phyloP scores from a whole-genome alignment of 2,888 invertebrate species.

The Drosophila eohydei region DNA sequence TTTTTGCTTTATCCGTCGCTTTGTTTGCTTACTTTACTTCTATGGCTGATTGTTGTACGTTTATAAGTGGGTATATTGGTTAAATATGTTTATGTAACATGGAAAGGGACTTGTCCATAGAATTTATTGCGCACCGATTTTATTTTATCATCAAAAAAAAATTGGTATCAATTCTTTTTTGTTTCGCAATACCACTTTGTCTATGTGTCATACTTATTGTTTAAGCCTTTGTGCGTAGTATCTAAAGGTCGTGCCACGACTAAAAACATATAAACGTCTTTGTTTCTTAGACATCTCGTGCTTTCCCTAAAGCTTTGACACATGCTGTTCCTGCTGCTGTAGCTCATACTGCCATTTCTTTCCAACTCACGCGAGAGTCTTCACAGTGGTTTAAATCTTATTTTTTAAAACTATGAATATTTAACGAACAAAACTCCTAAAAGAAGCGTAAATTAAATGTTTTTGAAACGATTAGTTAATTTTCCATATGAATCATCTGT shows the following conservation, averaged over 20 bases:
- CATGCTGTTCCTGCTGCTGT: conserved; percentile 33
- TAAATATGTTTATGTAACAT: neutral
- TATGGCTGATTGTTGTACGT: conserved; percentile 13
- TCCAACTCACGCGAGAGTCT: conserved; percentile 13
- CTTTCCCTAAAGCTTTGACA: conserved; percentile 39
- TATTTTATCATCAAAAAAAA: neutral
- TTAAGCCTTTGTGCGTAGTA: conserved; percentile 13
- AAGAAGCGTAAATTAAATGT: conserved; percentile 4
- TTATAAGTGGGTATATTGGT: conserved; percentile 19
- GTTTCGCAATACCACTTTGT: neutral
- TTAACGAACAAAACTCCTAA: neutral
- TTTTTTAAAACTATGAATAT: conserved; percentile 4
- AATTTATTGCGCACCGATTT: conserved; percentile 7
- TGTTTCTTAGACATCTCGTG: conserved; percentile 62
- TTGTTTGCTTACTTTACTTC: conserved; percentile 48
- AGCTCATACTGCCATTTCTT: conserved; percentile 30
- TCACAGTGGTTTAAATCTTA: conserved; percentile 49
- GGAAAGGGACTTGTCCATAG: neutral
- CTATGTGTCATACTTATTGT: neutral
- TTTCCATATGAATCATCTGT: conserved; percentile 53
- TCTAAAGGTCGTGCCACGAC: conserved; percentile 7
- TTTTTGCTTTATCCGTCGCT: conserved; percentile 46
- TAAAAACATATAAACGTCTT: conserved; percentile 3
- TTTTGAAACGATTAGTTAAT: conserved; percentile 16
- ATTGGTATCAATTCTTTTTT: neutral